Evolutionary conservation across 1,140 invertebrate genomes (phyloP).

Genomic region (Heterodera schachtii): DNA sequence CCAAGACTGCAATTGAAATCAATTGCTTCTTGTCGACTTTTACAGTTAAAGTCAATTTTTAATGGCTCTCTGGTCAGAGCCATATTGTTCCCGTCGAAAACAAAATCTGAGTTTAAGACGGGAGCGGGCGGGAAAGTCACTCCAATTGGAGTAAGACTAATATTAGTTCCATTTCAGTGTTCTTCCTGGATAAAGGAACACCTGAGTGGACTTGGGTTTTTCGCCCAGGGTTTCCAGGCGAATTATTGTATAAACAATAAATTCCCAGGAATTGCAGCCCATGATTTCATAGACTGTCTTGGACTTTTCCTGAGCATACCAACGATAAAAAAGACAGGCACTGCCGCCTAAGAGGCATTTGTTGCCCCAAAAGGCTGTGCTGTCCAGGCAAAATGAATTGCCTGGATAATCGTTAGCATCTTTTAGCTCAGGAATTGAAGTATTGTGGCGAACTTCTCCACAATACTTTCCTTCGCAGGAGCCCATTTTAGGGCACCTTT

Average conservation of each 20-base stretch:
- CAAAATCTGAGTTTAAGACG: neutral
- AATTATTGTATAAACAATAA: neutral
- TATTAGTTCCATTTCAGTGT: neutral
- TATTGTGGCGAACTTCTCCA: neutral
- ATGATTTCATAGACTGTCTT: neutral
- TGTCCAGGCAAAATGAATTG: conserved; percentile 14
- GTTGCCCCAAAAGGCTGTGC: conserved; percentile 11
- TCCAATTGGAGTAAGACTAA: neutral
- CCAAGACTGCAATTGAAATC: neutral
- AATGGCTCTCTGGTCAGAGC: neutral
- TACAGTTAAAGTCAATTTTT: neutral
- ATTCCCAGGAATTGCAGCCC: neutral
- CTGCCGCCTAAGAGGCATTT: neutral
- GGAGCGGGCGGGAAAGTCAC: conserved; percentile 1
- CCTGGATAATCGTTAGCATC: conserved; percentile 2
- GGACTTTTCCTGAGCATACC: neutral
- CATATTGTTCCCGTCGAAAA: neutral
- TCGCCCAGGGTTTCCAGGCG: neutral
- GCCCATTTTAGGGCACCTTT: neutral
- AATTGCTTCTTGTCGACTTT: neutral
- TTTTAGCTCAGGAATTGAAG: neutral
- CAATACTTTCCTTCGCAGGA: conserved; percentile 6
- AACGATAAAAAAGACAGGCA: neutral
- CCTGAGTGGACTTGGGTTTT: neutral
- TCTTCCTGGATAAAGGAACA: neutral